These are phyloP conservation scores for Archips xylosteana DNA, from an alignment of 2,888 invertebrate species.

Conservation along the genomic window DNA sequence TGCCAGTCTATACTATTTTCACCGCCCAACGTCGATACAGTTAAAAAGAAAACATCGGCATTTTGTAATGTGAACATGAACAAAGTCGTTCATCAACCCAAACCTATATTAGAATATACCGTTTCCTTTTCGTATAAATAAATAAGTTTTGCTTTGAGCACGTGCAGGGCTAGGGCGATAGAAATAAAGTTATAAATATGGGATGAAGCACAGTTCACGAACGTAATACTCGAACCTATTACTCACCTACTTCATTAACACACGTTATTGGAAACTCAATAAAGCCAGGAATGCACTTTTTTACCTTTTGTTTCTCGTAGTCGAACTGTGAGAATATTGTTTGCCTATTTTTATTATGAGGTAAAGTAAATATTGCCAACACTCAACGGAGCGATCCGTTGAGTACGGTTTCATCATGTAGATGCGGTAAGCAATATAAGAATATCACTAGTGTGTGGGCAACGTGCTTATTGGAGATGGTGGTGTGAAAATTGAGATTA, in stretches of 20 bases:
- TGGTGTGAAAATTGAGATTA: conserved; percentile 28
- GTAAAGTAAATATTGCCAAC: conserved; percentile 58
- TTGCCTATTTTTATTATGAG: conserved; percentile 59
- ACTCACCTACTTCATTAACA: conserved; percentile 68
- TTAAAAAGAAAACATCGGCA: conserved; percentile 42
- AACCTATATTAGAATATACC: conserved; percentile 45
- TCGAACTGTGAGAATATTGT: conserved; percentile 43
- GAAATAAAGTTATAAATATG: conserved; percentile 72
- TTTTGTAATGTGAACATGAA: conserved; percentile 26
- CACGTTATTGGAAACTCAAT: conserved; percentile 72
- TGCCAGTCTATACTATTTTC: conserved; percentile 1
- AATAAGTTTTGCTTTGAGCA: conserved; percentile 51
- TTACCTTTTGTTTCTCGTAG: conserved; percentile 54
- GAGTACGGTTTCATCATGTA: conserved; percentile 55
- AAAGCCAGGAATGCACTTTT: conserved; percentile 59
- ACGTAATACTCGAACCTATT: conserved; percentile 51
- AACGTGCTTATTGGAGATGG: conserved; percentile 27
- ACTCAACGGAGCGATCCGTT: too few relatives aligned
- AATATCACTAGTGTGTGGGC: conserved; percentile 36
- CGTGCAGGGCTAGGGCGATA: conserved; percentile 56
- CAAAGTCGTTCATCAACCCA: conserved; percentile 40
- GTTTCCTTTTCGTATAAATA: conserved; percentile 50
- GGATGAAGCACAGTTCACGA: conserved; percentile 59
- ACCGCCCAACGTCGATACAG: conserved; percentile 45
- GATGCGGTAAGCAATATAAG: conserved; percentile 49